Evolutionary conservation across 2,888 invertebrate species (phyloP).

Genomic region (Poecilus cupreus): DNA sequence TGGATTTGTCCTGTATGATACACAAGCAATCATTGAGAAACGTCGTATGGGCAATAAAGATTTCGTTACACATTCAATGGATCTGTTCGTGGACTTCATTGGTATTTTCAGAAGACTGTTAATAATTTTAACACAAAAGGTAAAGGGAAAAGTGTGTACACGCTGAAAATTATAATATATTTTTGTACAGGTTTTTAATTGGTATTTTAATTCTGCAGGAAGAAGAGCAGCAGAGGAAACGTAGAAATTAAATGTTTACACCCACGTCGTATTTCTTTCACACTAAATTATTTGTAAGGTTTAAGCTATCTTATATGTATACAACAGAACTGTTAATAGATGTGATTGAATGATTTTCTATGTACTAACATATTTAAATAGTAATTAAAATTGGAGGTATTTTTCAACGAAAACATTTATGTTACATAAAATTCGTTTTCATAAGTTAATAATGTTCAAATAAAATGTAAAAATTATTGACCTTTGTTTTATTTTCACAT

Average conservation of each 20-base stretch:
- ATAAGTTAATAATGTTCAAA: conserved; percentile 52
- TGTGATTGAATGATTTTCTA: conserved; percentile 57
- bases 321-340: conserved; percentile 48
- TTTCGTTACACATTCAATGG: conserved; percentile 93
- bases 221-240: conserved; percentile 70
- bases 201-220: conserved; percentile 66
- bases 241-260: conserved; percentile 67
- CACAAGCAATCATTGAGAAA: conserved; percentile 97
- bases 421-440: conserved; percentile 6
- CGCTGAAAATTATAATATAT: background rate
- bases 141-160: conserved; percentile 69
- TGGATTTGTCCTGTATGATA: conserved; percentile 96
- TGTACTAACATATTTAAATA: conserved; percentile 44
- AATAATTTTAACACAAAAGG: conserved; percentile 93
- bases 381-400: conserved; percentile 42
- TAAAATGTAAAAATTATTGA: conserved; percentile 40
- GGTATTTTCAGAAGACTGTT: conserved; percentile 94
- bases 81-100: conserved; percentile 96
- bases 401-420: conserved; percentile 49
- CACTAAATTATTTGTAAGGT: conserved; percentile 56
- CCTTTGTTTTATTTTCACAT: conserved; percentile 9
- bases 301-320: conserved; percentile 35
- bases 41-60: conserved; percentile 92
- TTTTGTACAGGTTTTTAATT: conserved; percentile 18
- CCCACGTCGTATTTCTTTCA: background rate